These are phyloP conservation scores for Lagria hirta DNA, from an alignment of 2,888 invertebrate genomes.

Conservation along the genomic window DNA sequence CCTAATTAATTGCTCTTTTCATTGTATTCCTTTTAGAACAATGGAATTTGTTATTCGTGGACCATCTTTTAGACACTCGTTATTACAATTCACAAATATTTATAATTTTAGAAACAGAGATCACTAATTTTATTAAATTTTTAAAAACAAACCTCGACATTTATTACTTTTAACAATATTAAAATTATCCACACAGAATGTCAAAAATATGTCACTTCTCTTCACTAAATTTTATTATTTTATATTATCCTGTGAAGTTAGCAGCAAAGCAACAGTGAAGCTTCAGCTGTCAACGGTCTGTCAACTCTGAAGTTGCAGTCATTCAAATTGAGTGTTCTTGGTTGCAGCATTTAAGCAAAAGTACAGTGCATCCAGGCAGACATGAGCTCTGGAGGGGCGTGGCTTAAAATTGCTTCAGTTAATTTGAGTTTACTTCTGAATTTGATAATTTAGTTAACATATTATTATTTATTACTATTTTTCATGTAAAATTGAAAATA, in stretches of 20 bases:
- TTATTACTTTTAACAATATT: constrained; percentile 12
- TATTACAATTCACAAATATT: constrained; percentile 5
- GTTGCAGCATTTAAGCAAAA: no score
- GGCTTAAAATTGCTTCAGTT: no score
- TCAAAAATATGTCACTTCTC: constrained; percentile 44
- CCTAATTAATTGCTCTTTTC: constrained; percentile 34
- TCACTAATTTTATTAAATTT: constrained; percentile 10
- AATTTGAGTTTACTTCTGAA: no score
- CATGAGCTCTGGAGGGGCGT: no score
- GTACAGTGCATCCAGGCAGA: no score
- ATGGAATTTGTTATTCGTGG: constrained; percentile 29
- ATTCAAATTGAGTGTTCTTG: no score
- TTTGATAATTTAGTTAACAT: no score
- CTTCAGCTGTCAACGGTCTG: no score
- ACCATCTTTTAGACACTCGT: constrained; percentile 13
- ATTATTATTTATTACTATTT: no score
- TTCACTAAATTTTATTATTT: constrained; percentile 36
- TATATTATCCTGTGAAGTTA: constrained; percentile 39
- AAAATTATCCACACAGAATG: constrained; percentile 29
- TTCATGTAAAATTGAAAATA: no score
- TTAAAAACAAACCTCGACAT: constrained; percentile 7
- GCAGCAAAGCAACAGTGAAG: constrained; percentile 27
- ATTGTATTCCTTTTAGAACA: constrained; percentile 29
- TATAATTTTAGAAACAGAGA: constrained; percentile 12
- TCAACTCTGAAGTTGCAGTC: no score